Evolutionary conservation across 2,113 vertebrate species (phyloP).

Genomic region (Synchiropus splendidus): DNA sequence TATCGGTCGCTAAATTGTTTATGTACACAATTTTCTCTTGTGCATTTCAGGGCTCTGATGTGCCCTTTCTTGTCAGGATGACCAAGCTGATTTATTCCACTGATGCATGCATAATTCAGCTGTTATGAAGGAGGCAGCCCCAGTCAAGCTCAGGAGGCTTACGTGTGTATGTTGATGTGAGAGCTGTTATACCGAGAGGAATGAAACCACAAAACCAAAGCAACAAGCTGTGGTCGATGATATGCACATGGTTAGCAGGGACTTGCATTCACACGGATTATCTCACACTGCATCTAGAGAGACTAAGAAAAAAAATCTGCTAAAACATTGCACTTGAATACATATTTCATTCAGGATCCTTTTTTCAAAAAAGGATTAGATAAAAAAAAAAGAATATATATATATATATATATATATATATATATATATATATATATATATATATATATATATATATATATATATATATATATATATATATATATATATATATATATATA

Average conservation of each 20-base stretch:
- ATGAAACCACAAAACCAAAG: conserved; percentile 40
- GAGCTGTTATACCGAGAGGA: conserved; percentile 37
- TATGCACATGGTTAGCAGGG: conserved; percentile 11
- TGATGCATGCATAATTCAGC: conserved; percentile 67
- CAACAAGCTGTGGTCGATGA: conserved; percentile 26
- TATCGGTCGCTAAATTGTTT: conserved; percentile 12
- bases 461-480: background rate
- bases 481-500: background rate
- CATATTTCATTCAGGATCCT: too few relatives aligned
- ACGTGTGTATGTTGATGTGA: conserved; percentile 26
- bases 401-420: too few relatives aligned
- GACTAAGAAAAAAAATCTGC: too few relatives aligned
- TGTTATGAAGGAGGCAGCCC: conserved; percentile 53
- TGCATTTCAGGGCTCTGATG: conserved; percentile 45
- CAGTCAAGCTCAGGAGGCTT: conserved; percentile 40
- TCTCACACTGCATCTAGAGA: too few relatives aligned
- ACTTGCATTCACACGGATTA: too few relatives aligned
- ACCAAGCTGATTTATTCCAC: conserved; percentile 63
- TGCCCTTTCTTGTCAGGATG: conserved; percentile 64
- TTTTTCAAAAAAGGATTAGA: too few relatives aligned
- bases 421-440: too few relatives aligned
- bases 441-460: too few relatives aligned
- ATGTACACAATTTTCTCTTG: conserved; percentile 45
- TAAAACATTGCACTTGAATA: too few relatives aligned
- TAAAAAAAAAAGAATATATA: too few relatives aligned